These are phyloP conservation scores for Girardinus metallicus DNA, from an alignment of 2,797 vertebrate species.

Conservation along the genomic window DNA sequence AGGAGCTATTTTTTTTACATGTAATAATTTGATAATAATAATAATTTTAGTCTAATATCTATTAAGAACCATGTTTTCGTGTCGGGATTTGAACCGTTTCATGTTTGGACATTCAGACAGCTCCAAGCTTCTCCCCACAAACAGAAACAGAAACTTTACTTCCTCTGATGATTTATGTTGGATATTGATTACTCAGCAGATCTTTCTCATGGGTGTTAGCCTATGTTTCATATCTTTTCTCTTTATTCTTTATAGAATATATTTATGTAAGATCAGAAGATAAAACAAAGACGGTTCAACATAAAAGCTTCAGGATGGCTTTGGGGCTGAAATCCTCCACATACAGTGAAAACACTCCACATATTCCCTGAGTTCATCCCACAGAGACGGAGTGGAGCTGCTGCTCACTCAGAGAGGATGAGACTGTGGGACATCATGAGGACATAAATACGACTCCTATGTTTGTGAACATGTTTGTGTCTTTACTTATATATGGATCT, in stretches of 20 bases:
- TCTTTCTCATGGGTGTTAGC: background rate
- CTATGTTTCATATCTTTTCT: background rate
- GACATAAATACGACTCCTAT: conserved; percentile 59
- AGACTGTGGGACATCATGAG: conserved; percentile 39
- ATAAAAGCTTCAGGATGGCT: background rate
- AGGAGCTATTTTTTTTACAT: no score
- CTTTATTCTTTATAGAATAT: background rate
- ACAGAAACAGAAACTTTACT: no score
- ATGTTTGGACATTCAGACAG: no score
- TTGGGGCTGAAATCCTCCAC: background rate
- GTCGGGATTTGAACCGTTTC: no score
- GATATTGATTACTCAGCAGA: no score
- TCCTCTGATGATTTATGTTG: no score
- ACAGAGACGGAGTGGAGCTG: background rate
- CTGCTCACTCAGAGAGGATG: conserved; percentile 36
- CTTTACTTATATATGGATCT: conserved; percentile 12
- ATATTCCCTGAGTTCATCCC: background rate
- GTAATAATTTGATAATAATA: no score
- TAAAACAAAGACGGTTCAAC: background rate
- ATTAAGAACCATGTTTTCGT: no score
- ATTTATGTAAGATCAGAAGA: background rate
- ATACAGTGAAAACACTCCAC: background rate
- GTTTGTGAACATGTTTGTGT: conserved; percentile 4
- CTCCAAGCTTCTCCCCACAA: no score
- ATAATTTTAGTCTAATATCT: no score